phyloP scores from a whole-genome alignment of 2,113 vertebrate genomes.

The Zootoca vivipara region DNA sequence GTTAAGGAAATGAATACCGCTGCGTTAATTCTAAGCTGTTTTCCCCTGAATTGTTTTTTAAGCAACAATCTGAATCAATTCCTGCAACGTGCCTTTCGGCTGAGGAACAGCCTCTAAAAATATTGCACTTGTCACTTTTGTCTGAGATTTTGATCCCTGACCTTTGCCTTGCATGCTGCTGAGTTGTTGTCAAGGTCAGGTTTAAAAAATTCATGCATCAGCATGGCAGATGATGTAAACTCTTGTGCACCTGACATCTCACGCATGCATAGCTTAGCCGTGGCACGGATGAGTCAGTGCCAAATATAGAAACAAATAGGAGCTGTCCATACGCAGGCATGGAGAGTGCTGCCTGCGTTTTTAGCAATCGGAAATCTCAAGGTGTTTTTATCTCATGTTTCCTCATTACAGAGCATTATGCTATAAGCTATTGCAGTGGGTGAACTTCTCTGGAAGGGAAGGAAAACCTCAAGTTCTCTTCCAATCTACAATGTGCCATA shows the following conservation, averaged over 20 bases:
- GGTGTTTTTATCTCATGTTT: slow-evolving; percentile 13
- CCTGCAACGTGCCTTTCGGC: not conserved
- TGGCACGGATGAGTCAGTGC: slow-evolving; percentile 43
- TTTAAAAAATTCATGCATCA: slow-evolving; percentile 67
- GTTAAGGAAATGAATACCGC: not conserved
- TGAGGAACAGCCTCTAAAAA: not conserved
- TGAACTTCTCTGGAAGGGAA: not conserved
- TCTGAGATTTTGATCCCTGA: slow-evolving; percentile 64
- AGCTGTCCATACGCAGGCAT: slow-evolving; percentile 17
- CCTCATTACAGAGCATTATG: not conserved
- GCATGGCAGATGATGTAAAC: slow-evolving; percentile 61
- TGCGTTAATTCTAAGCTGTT: not conserved
- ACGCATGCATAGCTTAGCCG: slow-evolving; percentile 48
- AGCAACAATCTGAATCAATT: not conserved
- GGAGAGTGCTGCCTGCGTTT: not conserved
- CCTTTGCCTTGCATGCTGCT: slow-evolving; percentile 52
- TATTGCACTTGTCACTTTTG: slow-evolving; percentile 46
- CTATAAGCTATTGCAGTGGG: not conserved
- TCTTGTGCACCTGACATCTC: slow-evolving; percentile 65
- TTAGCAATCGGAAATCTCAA: not conserved
- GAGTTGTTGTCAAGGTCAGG: slow-evolving; percentile 67
- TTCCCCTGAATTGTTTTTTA: not conserved
- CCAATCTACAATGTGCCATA: not conserved
- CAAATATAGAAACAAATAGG: slow-evolving; percentile 54
- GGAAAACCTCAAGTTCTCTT: slow-evolving; percentile 3